Evolutionary conservation across 2,888 invertebrate species (phyloP), one percentile per base, ranked within the genome.

Genomic region (Stictocephala bisonia): DNA sequence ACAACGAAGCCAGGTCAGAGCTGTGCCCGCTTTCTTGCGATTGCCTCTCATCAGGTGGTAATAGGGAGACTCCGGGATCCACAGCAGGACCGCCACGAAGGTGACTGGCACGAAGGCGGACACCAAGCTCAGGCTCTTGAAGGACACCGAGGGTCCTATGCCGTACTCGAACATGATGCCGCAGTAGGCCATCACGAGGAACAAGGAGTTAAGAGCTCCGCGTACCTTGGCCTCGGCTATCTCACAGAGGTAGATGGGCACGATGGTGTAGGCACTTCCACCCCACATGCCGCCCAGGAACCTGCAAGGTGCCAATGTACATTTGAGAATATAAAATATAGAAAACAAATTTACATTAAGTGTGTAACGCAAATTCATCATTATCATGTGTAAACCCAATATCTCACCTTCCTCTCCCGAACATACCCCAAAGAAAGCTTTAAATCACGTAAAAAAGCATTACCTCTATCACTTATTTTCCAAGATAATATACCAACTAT

Each of bases 31-130:
- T 0, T 85, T 85, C 1, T 84, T 84, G 3, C 85, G 78, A 27
- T 85, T 83, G 0, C 85, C 86, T 73, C 86, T 85, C 81, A 87
- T 88, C 40, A 90, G 81, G 53, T 89, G 84, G 77, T 86, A 89
- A 77, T 89, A 89, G 1, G 89, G 90, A 0, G 89, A 88, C 79
- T 90, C 90, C 0, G 90, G 90, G 82, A 89, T 86, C 86, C 88
- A 88, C 6, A 84, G 74, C 78, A 89, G 88, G 0, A 84, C 80
- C 0, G 85, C 40, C 51, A 87, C 84, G 73, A 87, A 87, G 20
- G 85, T 75, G 2, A 87, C 78, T 0, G 89, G 87, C 26, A 88
- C 82, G 0, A 85, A 77, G 1, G 86, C 78, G 26, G 87, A 83
- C 20, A 86, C 83, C 24, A 84, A 84, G 0, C 83, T 80, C 7